Base-by-base conservation (phyloP, 2,113 vertebrate species). In the Podilymbus podiceps region DNA sequence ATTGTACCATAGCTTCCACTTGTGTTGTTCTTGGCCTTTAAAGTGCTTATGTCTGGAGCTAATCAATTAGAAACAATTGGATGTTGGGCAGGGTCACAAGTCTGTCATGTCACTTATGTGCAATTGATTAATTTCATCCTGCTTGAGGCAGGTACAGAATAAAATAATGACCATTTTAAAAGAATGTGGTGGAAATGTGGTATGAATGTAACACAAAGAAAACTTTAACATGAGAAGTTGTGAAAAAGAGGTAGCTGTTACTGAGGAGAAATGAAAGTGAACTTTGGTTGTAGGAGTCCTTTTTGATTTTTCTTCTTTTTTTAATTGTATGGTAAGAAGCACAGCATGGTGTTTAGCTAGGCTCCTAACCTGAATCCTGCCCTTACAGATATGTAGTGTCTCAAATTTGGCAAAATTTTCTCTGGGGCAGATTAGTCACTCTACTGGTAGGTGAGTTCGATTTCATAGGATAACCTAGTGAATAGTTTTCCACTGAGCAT, bases 1-100 rank as follows among this genome's bases (percentile, higher is more conserved):
- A 88, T 63, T 94, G 74, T 85, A 94, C 71, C 71, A 67, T 93
- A 95, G 74, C 84, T 95, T 97, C 89, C 67, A 63, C 74, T 97
- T 74, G 7, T 97, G 87, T 92, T 97, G 91, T 20, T 96, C 95
- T 96, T 97, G 97, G 96, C 97, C 67, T 83, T 97, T 95, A 33
- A 77, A 91, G 40, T 83, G 77, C 95, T 93, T 97, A 91, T 92
- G 92, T 95, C 95, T 97, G 95, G 86, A 97, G 88, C 92, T 96
- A 93, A 97, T 96, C 92, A 97, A 94, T 97, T 96, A 96, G 81
- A 66, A 90, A 97, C 96, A 96, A 96, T 97, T 97, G 96, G 93
- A 96, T 94, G 96, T 91, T 93, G 95, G 96, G 96, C 93, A 94
- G 67, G 86, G 89, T 95, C 95, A 85, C 89, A 97, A 96, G 84